These are phyloP conservation scores for Serrognathus titanus DNA, from an alignment of 2,888 invertebrate genomes.

Conservation along the genomic window DNA sequence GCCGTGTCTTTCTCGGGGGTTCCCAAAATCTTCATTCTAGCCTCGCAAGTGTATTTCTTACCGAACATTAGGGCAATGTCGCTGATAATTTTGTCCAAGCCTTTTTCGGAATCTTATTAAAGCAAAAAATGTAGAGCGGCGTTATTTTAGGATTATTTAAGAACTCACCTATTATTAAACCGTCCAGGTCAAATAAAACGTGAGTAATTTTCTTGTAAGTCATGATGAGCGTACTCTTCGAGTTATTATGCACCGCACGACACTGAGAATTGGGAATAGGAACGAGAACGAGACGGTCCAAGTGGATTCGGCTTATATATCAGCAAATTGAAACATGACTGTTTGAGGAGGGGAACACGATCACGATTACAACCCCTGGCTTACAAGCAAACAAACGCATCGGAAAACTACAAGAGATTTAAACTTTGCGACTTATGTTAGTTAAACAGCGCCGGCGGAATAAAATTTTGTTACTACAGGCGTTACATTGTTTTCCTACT, in stretches of 20 bases:
- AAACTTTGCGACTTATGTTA: neutral
- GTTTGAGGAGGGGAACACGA: neutral
- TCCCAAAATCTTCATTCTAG: slow-evolving; percentile 55
- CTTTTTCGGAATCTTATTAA: slow-evolving; percentile 72
- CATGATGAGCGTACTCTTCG: slow-evolving; percentile 25
- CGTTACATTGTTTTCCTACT: neutral
- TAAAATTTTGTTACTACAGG: neutral
- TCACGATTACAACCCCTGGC: slow-evolving; percentile 11
- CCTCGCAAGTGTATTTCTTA: slow-evolving; percentile 72
- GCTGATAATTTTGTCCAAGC: slow-evolving; percentile 73
- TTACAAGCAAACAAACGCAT: neutral
- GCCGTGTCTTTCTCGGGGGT: slow-evolving; percentile 54
- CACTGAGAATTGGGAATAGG: too few relatives aligned
- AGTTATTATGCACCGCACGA: too few relatives aligned
- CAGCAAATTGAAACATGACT: too few relatives aligned
- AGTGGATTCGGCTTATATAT: too few relatives aligned
- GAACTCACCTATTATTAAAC: slow-evolving; percentile 56
- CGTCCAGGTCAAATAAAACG: slow-evolving; percentile 73
- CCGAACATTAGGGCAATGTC: slow-evolving; percentile 68
- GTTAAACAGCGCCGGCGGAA: neutral
- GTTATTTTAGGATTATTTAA: slow-evolving; percentile 5
- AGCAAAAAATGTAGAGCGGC: slow-evolving; percentile 8
- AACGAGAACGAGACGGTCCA: too few relatives aligned
- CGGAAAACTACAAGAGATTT: slow-evolving; percentile 3
- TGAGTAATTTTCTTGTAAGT: slow-evolving; percentile 63